phyloP scores from a whole-genome alignment of 2,888 invertebrate genomes.

The Standfussiana lucernea region DNA sequence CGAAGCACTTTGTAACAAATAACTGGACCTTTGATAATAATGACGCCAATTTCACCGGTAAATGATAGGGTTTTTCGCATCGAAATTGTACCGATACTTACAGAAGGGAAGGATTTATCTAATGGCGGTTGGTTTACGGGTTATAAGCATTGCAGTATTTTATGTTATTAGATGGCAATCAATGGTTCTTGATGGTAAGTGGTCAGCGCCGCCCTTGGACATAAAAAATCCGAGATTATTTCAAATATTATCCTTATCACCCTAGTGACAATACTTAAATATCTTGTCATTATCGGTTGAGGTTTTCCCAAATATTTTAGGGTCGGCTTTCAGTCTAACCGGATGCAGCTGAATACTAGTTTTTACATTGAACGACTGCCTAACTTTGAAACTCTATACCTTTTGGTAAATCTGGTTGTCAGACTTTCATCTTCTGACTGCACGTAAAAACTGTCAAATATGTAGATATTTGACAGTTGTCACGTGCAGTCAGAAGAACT shows the following conservation, averaged over 20 bases:
- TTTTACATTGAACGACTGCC: not conserved
- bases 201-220: not conserved
- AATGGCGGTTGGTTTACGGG: not conserved
- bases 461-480: no score
- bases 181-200: not conserved
- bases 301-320: not conserved
- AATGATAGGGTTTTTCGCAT: slow-evolving; percentile 13
- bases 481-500: no score
- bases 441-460: no score
- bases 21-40: slow-evolving; percentile 36
- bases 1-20: slow-evolving; percentile 26
- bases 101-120: not conserved
- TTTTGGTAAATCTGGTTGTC: no score
- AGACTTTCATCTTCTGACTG: no score
- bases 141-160: slow-evolving; percentile 2
- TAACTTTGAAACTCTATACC: no score
- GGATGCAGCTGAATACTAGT: not conserved
- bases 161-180: not conserved
- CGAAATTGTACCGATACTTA: not conserved
- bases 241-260: not conserved
- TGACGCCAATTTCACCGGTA: slow-evolving; percentile 24
- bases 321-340: not conserved
- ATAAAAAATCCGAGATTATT: not conserved
- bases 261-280: not conserved
- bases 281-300: not conserved